These are phyloP conservation scores for Macquaria ambigua DNA, from an alignment of 2,113 vertebrate genomes.

Conservation along the genomic window DNA sequence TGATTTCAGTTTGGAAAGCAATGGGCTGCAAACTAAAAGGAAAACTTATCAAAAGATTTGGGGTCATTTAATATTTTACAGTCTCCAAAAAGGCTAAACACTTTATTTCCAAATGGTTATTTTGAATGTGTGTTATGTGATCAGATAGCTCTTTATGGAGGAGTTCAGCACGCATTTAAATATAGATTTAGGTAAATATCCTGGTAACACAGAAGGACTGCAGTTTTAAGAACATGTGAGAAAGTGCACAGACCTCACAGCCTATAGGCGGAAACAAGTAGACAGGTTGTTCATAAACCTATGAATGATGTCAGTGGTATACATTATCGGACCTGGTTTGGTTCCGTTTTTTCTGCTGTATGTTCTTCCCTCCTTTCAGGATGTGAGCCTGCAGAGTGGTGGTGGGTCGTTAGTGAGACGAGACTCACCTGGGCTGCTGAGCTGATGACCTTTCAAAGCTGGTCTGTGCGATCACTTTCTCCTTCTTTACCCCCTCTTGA, in stretches of 20 bases:
- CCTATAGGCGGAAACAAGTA: neutral
- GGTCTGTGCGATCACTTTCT: neutral
- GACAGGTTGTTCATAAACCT: neutral
- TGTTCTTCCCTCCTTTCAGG: neutral
- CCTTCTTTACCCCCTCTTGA: neutral
- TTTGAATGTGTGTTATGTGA: neutral
- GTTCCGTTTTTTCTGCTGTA: neutral
- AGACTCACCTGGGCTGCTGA: constrained; percentile 26
- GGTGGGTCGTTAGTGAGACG: constrained; percentile 5
- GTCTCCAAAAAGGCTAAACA: neutral
- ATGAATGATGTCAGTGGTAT: neutral
- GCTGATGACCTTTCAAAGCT: neutral
- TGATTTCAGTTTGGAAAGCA: neutral
- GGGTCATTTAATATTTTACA: neutral
- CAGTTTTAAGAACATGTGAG: neutral
- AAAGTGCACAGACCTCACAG: neutral
- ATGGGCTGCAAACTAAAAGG: neutral
- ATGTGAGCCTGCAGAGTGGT: neutral
- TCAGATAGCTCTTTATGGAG: neutral
- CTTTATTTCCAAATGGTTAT: neutral
- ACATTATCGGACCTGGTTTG: neutral
- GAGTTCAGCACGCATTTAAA: neutral
- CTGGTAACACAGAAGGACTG: neutral
- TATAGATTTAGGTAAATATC: neutral
- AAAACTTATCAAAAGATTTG: neutral